Base-by-base conservation (phyloP, 2,888 invertebrate species). In the Toxonevra muliebris region DNA sequence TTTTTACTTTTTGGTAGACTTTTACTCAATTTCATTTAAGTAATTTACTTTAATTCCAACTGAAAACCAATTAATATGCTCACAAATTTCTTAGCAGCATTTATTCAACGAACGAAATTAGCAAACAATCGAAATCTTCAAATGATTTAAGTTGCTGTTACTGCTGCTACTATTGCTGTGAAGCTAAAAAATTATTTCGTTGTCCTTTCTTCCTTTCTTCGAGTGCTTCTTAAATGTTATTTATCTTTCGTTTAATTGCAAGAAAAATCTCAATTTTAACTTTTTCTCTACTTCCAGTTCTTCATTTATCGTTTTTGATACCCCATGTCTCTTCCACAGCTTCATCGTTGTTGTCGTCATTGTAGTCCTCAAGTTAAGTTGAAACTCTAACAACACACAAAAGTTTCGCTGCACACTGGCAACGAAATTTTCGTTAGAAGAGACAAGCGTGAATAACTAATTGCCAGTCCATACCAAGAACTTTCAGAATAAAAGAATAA, bases 361-460 rank as follows among this genome's bases (percentile, higher is more conserved):
- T 61, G 52, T 40, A 15, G 48, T 62, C 42, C 58, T 45, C 12
- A 42, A 55, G 61, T 60, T 61, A 15, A 52, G 43, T 62, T 62
- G 48, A 57, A 8, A 40, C 61, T 67, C 59, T 52, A 52, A 42
- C 4, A 11, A 60, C 41, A 30, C 30, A 30, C 30, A 30, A 30
- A 30, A 30, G 3, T 30, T 30, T 30, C 30, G 30, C 30, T 30
- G 30, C 30, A 30, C 30, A 7, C 30, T 30, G 30, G 30, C 30
- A 30, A 30, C 2, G 30, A 61, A 66, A n/a, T 66, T 68, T 54
- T 41, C 55, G 58, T 59, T 55, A 63, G 48, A 55, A 76, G 75
- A 75, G 75, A 77, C 76, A 74, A 80, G 77, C 79, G 76, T 76
- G 80, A 82, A 81, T 81, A 82, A 82, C 79, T 81, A 80, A 82